These are phyloP conservation scores for Acleris literana DNA, from an alignment of 2,888 invertebrate genomes.

Conservation along the genomic window DNA sequence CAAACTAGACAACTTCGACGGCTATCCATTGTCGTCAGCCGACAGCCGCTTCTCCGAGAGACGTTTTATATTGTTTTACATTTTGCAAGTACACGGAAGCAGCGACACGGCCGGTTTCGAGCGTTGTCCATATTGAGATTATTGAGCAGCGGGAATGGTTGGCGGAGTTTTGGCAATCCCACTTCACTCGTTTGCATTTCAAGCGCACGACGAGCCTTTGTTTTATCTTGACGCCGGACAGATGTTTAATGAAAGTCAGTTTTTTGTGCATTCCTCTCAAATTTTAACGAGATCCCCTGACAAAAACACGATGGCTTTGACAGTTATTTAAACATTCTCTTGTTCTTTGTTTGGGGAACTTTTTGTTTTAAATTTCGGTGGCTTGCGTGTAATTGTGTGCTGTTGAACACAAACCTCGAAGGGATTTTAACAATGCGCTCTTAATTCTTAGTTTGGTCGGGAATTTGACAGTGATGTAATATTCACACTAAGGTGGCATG, in stretches of 20 bases:
- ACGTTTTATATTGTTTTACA: constrained; percentile 32
- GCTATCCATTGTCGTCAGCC: constrained; percentile 17
- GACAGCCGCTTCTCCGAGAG: constrained; percentile 11
- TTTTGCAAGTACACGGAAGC: constrained; percentile 25
- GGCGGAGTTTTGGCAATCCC: constrained; percentile 60
- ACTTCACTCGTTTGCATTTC: constrained; percentile 69
- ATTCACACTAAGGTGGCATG: constrained; percentile 47
- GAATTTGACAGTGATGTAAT: constrained; percentile 46
- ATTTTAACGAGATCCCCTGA: constrained; percentile 67
- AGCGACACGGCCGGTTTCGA: constrained; percentile 22
- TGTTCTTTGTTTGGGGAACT: constrained; percentile 51
- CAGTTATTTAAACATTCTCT: constrained; percentile 69
- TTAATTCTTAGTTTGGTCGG: constrained; percentile 41
- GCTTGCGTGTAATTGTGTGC: constrained; percentile 51
- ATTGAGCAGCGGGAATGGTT: constrained; percentile 46
- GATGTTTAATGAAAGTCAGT: constrained; percentile 69
- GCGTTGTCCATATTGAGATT: constrained; percentile 35
- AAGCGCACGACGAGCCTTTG: constrained; percentile 61
- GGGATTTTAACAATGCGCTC: constrained; percentile 12
- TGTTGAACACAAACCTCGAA: constrained; percentile 16
- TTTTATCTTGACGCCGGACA: constrained; percentile 65
- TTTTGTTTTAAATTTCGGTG: constrained; percentile 49
- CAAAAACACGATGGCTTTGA: constrained; percentile 65
- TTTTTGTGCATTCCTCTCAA: constrained; percentile 66
- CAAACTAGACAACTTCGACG: constrained; percentile 43